Evolutionary conservation across 2,888 invertebrate species (phyloP).

Genomic region (Athrips mouffetella): DNA sequence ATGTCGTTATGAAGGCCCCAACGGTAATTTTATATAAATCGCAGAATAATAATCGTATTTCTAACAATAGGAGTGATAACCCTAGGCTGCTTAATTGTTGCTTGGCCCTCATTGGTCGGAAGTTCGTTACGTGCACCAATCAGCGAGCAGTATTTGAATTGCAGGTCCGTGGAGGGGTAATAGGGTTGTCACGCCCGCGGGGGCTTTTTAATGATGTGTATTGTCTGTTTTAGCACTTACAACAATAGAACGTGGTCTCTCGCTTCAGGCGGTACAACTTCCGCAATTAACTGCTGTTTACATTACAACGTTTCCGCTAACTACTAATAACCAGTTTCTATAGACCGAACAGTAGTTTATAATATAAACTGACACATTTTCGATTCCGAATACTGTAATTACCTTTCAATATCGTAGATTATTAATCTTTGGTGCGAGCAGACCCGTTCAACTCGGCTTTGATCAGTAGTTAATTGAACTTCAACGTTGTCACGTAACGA

Average conservation of each 20-base stretch:
- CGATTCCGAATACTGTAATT: no score
- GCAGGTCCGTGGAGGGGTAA: conserved; percentile 36
- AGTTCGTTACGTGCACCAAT: conserved; percentile 56
- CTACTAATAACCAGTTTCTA: conserved; percentile 7
- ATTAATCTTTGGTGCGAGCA: no score
- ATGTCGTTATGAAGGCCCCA: conserved; percentile 42
- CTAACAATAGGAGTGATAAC: conserved; percentile 44
- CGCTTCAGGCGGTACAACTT: conserved; percentile 30
- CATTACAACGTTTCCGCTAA: conserved; percentile 1
- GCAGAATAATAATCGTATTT: conserved; percentile 31
- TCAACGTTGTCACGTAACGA: no score
- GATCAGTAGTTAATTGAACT: no score
- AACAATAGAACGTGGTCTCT: conserved; percentile 28
- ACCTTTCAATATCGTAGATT: no score
- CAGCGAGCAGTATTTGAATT: conserved; percentile 49
- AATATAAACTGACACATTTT: no score
- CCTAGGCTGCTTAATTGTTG: conserved; percentile 51
- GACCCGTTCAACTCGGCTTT: no score
- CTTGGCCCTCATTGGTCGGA: conserved; percentile 51
- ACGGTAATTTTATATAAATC: conserved; percentile 39
- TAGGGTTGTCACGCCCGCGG: conserved; percentile 49
- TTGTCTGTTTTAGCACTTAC: conserved; percentile 53
- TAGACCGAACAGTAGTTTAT: no score
- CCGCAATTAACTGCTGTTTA: conserved; percentile 43
- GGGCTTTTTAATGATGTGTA: conserved; percentile 58